phyloP scores from a whole-genome alignment of 1,140 invertebrate species.

The Dendroctonus ponderosae region DNA sequence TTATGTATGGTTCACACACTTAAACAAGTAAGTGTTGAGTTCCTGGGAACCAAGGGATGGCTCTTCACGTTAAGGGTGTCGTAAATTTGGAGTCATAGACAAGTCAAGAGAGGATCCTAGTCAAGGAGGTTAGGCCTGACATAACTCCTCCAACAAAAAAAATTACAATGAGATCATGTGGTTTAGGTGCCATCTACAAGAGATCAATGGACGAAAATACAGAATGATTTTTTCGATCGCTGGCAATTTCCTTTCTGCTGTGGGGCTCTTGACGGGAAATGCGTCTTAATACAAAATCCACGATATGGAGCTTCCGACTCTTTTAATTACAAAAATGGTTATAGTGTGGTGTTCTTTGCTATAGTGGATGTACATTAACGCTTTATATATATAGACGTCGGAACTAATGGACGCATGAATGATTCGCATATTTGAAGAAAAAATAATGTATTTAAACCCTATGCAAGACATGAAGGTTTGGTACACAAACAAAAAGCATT shows the following conservation, averaged over 20 bases:
- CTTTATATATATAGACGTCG: slow-evolving; percentile 7
- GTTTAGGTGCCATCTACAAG: background rate
- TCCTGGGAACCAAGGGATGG: too few relatives aligned
- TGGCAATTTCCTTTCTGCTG: background rate
- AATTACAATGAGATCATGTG: too few relatives aligned
- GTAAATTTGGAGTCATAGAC: too few relatives aligned
- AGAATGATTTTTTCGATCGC: background rate
- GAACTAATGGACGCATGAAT: slow-evolving; percentile 5
- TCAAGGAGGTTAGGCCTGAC: too few relatives aligned
- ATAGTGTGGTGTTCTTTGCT: slow-evolving; percentile 9
- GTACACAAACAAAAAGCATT: background rate
- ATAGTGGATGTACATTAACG: slow-evolving; percentile 2
- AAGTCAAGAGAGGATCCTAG: too few relatives aligned
- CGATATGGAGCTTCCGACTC: background rate
- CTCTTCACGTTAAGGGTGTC: too few relatives aligned
- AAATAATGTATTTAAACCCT: background rate
- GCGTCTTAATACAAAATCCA: background rate
- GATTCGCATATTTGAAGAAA: background rate
- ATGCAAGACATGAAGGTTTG: background rate
- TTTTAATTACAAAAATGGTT: slow-evolving; percentile 6
- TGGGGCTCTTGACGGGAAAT: too few relatives aligned
- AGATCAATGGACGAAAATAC: background rate
- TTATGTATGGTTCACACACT: too few relatives aligned
- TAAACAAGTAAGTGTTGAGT: too few relatives aligned
- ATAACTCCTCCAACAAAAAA: too few relatives aligned